Evolutionary conservation across 2,797 vertebrate species (phyloP), one percentile per base, ranked within the genome.

Genomic region (Gallinago nigripennis): DNA sequence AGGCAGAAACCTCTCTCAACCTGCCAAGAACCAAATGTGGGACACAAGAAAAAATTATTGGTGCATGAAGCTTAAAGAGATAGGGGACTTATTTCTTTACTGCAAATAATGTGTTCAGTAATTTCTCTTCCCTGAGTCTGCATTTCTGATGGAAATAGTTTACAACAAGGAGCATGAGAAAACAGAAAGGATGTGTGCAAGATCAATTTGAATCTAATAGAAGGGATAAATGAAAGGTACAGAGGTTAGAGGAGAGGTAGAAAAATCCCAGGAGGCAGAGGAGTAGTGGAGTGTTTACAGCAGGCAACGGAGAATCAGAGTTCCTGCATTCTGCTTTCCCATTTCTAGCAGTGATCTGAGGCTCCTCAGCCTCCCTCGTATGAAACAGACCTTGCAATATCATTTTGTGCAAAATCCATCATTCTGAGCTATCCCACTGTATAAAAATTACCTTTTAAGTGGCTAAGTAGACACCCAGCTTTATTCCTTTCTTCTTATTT

Each of bases 361-460:
- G 61, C 77, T 82, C 20, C 31, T 16, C 41, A 58, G 45, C 11
- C 60, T 77, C 66, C 66, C 24, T 46, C 1, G 1, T 35, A 81
- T 20, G 50, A 91, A 91, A 82, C 57, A 91, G 86, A 78, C 66
- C 65, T 86, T 60, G 84, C 84, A 54, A n/a, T 87, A 87, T 43
- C 15, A 21, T 78, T 93, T 43, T 92, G 61, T 81, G 69, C 65
- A 85, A 93, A 90, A 87, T 95, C 75, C 71, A 81, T 87, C 93
- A 84, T 66, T 94, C 60, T 50, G 83, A 94, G 90, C 88, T 95
- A 75, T 30, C 75, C 72, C 43, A 72, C 86, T 92, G 83, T 72
- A 96, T 86, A 96, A 93, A 95, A 94, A 95, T 93, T 92, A 65
- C 84, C 77, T 90, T 96, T 95, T 90, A 94, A 96, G 96, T 95